Evolutionary conservation across 2,113 vertebrate species (phyloP).

Genomic region (Calyptomena viridis): DNA sequence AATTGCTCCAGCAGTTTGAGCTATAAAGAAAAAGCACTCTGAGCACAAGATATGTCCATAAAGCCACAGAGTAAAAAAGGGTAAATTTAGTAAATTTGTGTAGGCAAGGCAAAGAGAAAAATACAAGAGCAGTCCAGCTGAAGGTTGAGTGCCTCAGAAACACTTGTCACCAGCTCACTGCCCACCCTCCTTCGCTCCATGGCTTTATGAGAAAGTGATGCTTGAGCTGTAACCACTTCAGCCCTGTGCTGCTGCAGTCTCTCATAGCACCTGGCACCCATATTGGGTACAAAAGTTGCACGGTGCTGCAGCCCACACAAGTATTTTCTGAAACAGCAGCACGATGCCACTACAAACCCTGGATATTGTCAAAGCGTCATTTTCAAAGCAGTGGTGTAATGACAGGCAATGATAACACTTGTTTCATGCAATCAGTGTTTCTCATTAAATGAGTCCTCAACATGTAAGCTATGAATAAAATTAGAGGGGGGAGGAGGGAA

Average conservation of each 20-base stretch:
- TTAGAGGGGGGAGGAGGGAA: not conserved
- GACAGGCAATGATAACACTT: not conserved
- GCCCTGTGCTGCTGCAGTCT: not conserved
- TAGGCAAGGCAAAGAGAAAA: not conserved
- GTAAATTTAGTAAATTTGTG: not conserved
- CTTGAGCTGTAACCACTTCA: not conserved
- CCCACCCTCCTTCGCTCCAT: not conserved
- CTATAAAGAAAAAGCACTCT: not conserved
- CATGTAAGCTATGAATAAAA: not conserved
- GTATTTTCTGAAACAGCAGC: not conserved
- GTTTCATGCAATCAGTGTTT: not conserved
- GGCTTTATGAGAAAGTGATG: not conserved
- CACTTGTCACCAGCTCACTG: not conserved
- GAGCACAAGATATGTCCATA: not conserved
- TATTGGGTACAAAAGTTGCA: not conserved
- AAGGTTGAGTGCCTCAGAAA: not conserved
- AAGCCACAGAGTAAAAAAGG: not conserved
- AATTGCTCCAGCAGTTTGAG: not conserved
- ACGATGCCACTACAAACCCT: not conserved
- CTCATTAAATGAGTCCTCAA: not conserved
- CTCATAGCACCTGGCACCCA: rapidly evolving
- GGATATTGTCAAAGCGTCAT: not conserved
- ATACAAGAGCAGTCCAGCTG: not conserved
- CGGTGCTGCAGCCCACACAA: not conserved
- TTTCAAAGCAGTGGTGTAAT: not conserved